These are phyloP conservation scores for Megaceryle alcyon DNA, from an alignment of 2,797 vertebrate species.

Conservation along the genomic window DNA sequence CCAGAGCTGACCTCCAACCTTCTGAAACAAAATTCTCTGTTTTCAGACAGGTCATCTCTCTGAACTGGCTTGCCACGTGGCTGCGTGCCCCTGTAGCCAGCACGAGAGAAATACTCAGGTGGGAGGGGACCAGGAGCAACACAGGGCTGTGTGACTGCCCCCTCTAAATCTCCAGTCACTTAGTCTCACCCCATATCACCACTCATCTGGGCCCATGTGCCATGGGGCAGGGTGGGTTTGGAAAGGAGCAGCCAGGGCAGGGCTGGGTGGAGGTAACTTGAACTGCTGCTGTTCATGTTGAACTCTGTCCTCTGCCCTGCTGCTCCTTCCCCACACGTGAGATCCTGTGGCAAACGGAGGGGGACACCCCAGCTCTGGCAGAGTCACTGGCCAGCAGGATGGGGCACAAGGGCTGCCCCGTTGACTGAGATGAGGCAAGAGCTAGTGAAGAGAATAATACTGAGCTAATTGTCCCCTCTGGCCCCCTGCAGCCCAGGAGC, in stretches of 20 bases:
- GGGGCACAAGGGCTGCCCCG: neutral
- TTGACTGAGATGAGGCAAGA: neutral
- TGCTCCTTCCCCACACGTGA: neutral
- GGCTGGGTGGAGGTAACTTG: neutral
- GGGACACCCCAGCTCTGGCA: fast-evolving
- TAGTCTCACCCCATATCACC: neutral
- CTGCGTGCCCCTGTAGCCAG: neutral
- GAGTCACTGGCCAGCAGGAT: neutral
- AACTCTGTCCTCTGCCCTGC: neutral
- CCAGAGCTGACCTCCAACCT: neutral
- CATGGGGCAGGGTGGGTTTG: neutral
- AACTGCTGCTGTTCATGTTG: fast-evolving
- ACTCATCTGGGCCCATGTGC: fast-evolving
- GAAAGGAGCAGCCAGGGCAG: neutral
- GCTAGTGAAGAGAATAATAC: neutral
- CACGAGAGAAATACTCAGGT: neutral
- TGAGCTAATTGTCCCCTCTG: neutral
- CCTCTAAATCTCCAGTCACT: neutral
- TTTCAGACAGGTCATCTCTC: neutral
- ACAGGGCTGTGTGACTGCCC: fast-evolving
- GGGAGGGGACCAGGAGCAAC: neutral
- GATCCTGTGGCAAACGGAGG: fast-evolving
- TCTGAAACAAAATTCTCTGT: neutral
- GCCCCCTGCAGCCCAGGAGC: neutral
- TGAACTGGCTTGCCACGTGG: neutral